A percentile compares a stretch with the other conserved stretches of the same genome.
These are phyloP conservation scores for Hypercompe scribonia DNA, from an alignment of 2,888 invertebrate species.

Conservation along the genomic window DNA sequence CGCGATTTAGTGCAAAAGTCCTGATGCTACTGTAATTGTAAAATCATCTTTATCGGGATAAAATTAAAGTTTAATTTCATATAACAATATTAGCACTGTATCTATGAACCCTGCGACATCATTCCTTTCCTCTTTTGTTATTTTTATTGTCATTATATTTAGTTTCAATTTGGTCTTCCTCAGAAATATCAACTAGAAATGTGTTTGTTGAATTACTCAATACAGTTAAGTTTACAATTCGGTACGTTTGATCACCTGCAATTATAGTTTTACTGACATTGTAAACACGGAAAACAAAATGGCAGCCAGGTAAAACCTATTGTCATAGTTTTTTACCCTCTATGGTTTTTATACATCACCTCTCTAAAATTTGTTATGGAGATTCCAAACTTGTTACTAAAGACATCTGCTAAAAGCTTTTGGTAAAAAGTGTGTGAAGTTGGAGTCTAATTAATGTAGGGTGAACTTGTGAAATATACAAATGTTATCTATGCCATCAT, in stretches of 20 bases:
- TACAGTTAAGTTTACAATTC: constrained; percentile 65
- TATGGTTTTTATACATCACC: constrained; percentile 52
- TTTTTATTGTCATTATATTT: constrained; percentile 32
- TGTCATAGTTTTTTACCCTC: constrained; percentile 72
- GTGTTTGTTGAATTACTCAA: constrained; percentile 44
- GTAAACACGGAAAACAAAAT: constrained; percentile 77
- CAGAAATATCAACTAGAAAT: constrained; percentile 27
- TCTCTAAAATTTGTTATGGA: constrained; percentile 52
- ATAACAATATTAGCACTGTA: constrained; percentile 30
- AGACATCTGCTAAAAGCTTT: constrained; percentile 49
- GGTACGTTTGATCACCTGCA: constrained; percentile 80
- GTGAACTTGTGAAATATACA: not conserved
- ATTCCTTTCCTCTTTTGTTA: constrained; percentile 22
- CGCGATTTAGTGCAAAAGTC: constrained; percentile 46
- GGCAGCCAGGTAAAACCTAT: constrained; percentile 78
- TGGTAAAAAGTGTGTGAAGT: constrained; percentile 38
- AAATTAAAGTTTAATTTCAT: constrained; percentile 36
- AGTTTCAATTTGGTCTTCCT: constrained; percentile 36
- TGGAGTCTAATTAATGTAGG: constrained; percentile 3
- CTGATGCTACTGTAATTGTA: constrained; percentile 22
- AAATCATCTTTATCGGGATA: constrained; percentile 24
- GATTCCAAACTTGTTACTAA: constrained; percentile 32
- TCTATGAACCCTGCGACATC: constrained; percentile 24
- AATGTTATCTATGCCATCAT: not conserved
- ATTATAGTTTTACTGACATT: constrained; percentile 81